These are phyloP conservation scores for Cheirogaleus medius DNA, from an alignment of 2,113 vertebrate genomes.

Conservation along the genomic window DNA sequence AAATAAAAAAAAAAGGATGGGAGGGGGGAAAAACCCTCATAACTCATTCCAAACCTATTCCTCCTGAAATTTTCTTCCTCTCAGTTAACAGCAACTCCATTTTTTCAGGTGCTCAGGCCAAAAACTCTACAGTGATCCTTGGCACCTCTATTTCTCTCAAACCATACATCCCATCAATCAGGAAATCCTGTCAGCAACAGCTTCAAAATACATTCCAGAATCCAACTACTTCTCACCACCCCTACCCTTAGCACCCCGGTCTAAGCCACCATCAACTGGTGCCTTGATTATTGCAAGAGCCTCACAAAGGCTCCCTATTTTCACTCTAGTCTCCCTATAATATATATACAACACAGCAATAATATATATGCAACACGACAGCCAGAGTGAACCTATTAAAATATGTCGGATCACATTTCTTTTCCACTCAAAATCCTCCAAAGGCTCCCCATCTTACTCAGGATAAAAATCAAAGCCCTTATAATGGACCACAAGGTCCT, in stretches of 20 bases:
- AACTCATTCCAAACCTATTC: neutral
- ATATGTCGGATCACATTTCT: neutral
- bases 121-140: slow-evolving; percentile 28
- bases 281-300: neutral
- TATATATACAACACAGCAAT: neutral
- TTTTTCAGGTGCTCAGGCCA: neutral
- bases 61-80: neutral
- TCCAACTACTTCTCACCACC: slow-evolving; percentile 50
- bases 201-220: slow-evolving; percentile 38
- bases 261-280: neutral
- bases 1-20: neutral
- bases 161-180: slow-evolving; percentile 18
- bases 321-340: neutral
- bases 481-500: neutral
- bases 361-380: slow-evolving; percentile 10
- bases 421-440: slow-evolving; percentile 4
- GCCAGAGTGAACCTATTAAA: neutral
- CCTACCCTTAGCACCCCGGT: neutral
- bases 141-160: neutral
- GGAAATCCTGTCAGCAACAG: slow-evolving; percentile 55
- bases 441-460: neutral
- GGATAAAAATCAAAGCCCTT: slow-evolving; percentile 11
- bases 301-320: neutral
- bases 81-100: neutral
- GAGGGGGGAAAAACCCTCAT: neutral